These are phyloP conservation scores for Peromyscus leucopus DNA, from an alignment of 2,113 vertebrate species.

Conservation along the genomic window DNA sequence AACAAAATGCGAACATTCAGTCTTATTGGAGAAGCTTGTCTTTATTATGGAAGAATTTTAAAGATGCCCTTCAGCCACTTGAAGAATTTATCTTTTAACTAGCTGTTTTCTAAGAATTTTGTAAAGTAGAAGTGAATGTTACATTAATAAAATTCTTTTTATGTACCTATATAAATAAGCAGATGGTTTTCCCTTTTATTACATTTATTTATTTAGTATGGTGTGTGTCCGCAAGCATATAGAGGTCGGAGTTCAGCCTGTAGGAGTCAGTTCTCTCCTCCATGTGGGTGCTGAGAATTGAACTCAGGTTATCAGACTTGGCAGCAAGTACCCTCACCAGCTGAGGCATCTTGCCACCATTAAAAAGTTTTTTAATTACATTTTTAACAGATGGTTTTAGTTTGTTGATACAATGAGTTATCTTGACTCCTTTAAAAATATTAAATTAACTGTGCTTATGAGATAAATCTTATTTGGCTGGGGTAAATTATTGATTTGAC, in stretches of 20 bases:
- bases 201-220: neutral
- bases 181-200: neutral
- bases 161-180: neutral
- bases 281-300: neutral
- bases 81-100: constrained; percentile 3
- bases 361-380: neutral
- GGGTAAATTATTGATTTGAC: constrained; percentile 20
- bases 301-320: neutral
- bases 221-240: neutral
- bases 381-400: constrained; percentile 15
- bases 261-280: neutral
- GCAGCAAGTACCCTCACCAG: neutral
- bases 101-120: neutral
- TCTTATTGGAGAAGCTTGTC: neutral
- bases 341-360: neutral
- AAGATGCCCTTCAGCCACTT: neutral
- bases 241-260: neutral
- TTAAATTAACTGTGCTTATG: constrained; percentile 42
- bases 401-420: constrained; percentile 32
- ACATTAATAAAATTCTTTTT: neutral
- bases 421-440: constrained; percentile 39
- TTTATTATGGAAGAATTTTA: neutral
- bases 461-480: constrained; percentile 21
- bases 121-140: neutral
- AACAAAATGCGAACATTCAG: neutral